Evolutionary conservation across 2,113 vertebrate species (phyloP), one percentile per base, ranked within the genome.

Genomic region (Triplophysa tibetana): DNA sequence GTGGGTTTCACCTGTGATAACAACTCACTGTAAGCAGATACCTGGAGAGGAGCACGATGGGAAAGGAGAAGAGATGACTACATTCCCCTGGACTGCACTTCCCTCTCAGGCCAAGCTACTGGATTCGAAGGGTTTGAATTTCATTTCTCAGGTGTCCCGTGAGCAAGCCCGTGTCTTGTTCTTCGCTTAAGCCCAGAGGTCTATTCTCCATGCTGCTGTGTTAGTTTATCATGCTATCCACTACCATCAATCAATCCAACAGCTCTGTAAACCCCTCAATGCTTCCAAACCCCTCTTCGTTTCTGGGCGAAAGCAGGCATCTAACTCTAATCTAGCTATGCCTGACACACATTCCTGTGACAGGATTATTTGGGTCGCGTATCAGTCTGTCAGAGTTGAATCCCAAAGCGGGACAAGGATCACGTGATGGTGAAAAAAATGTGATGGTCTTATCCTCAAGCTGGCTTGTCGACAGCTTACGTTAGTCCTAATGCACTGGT

Each of bases 331-430:
- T 74, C 79, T 48, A 14, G 43, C 33, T 11, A 43, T 23, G 21
- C 9, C 52, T 60, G 70, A 75, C 70, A 79, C 50, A 79, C 54
- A 79, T 67, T 67, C 21, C 60, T 45, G 12, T 43, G 63, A 52
- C 29, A 56, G 50, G 70, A 80, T 75, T 75, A 75, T 80, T 80
- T 52, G 68, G 60, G 16, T 17, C 19, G 24, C 60, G 50, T n/a
- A 45, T 58, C 43, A 48, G 56, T 26, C 62, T 24, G 62, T 26
- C 75, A 41, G 72, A 41, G 65, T 48, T 24, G 52, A 79, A 60
- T 62, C 24, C 41, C 61, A 64, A 13, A 41, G 29, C 16, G 29
- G 54, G 76, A 70, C 14, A 45, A 23, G 29, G n/a, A n/a, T n/a
- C n/a, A n/a, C n/a, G n/a, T n/a, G n/a, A n/a, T n/a, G n/a, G n/a